Percentiles rank a stretch among this genome's conserved stretches.
Conservation (phyloP, 1,140 invertebrate species). For the Lucilia cuprina region DNA sequence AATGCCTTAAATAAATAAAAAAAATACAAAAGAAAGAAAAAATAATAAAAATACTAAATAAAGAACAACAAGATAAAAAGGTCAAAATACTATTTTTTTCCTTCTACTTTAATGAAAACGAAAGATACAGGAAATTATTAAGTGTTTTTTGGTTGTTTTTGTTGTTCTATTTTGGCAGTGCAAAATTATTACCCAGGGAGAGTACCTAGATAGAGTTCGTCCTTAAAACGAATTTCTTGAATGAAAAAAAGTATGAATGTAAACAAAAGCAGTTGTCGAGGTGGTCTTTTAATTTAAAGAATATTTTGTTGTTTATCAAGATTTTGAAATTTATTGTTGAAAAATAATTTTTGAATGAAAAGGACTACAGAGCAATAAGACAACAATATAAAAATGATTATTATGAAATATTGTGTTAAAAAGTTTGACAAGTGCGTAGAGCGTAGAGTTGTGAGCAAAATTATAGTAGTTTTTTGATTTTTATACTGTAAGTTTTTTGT, state of each 20-base stretch:
- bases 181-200: not conserved
- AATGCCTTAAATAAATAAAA: not conserved
- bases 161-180: not conserved
- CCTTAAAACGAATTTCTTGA: not conserved
- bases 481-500: no score
- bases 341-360: not conserved
- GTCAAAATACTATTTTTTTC: not conserved
- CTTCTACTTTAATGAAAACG: not conserved
- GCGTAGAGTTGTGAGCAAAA: not conserved
- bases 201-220: not conserved
- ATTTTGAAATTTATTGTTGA: not conserved
- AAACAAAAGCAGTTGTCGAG: not conserved
- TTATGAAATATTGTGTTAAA: slow-evolving; percentile 2
- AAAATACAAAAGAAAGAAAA: not conserved
- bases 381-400: not conserved
- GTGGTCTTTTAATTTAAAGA: slow-evolving; percentile 1
- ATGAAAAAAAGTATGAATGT: not conserved
- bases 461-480: no score
- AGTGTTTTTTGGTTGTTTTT: slow-evolving; percentile 1
- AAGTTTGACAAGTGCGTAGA: not conserved
- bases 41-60: not conserved
- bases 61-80: slow-evolving; percentile 11
- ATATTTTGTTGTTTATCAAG: not conserved
- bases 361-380: not conserved
- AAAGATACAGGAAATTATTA: slow-evolving; percentile 24